These are phyloP conservation scores for Zaprionus kolodkinae DNA, from an alignment of 1,140 invertebrate species.

Conservation along the genomic window DNA sequence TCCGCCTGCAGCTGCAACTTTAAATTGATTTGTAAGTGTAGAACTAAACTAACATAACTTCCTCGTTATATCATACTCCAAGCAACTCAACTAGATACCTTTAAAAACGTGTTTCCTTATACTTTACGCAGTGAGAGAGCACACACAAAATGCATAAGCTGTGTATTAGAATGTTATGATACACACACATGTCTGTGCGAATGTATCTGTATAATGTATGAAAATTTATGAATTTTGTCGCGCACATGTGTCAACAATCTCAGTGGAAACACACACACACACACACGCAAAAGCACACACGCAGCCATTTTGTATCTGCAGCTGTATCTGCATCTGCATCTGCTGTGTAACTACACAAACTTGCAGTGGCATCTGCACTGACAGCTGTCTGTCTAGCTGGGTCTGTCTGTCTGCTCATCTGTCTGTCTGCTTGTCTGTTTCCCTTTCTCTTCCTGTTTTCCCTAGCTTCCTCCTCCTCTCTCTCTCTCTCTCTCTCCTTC, in stretches of 20 bases:
- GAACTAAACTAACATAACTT: background rate
- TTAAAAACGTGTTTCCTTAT: background rate
- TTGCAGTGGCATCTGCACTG: conserved; percentile 1
- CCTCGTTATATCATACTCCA: background rate
- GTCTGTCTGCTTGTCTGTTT: background rate
- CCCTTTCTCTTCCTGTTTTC: background rate
- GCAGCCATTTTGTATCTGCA: conserved; percentile 1
- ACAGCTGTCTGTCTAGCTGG: background rate
- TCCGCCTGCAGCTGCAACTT: background rate
- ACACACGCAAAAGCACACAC: background rate
- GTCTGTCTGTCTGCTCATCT: background rate
- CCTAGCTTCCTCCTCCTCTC: background rate
- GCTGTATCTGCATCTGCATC: conserved; percentile 8
- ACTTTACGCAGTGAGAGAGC: too few species aligned
- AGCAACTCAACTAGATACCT: background rate
- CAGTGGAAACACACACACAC: conserved; percentile 6
- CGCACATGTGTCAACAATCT: conserved; percentile 33
- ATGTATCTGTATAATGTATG: conserved; percentile 1
- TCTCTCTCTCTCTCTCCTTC: background rate
- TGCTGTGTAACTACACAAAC: conserved; percentile 7
- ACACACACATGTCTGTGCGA: background rate
- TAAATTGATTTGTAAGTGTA: background rate
- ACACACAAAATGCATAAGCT: background rate
- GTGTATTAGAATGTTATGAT: background rate
- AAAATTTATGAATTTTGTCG: conserved; percentile 28